phyloP scores from a whole-genome alignment of 2,888 invertebrate genomes.

The Lepidochrysops patricia region DNA sequence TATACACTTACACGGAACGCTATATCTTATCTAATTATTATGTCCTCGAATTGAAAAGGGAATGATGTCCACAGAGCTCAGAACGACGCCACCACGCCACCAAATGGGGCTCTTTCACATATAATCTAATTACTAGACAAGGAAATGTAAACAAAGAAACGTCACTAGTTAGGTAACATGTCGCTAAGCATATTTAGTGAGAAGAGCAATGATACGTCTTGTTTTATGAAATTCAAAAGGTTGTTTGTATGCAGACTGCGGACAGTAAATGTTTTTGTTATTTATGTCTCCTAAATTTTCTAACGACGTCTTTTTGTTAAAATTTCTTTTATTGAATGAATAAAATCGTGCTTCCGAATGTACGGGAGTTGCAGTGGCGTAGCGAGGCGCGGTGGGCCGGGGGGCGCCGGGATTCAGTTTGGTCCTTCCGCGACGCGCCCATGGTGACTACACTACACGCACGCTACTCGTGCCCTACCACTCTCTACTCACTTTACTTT shows the following conservation, averaged over 20 bases:
- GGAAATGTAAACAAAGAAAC: neutral
- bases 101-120: neutral
- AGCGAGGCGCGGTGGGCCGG: conserved; percentile 18
- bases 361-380: conserved; percentile 10
- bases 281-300: too few relatives aligned
- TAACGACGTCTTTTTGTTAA: conserved; percentile 3
- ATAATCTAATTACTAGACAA: neutral
- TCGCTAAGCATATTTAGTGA: neutral
- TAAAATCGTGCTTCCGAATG: neutral
- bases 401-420: conserved; percentile 25
- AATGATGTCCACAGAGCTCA: neutral
- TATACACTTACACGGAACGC: neutral
- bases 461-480: conserved; percentile 53
- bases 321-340: neutral
- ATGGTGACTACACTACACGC: conserved; percentile 40
- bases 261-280: too few relatives aligned
- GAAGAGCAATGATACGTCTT: neutral
- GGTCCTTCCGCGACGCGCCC: conserved; percentile 30
- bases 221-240: too few relatives aligned
- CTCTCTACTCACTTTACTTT: conserved; percentile 52
- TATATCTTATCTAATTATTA: neutral
- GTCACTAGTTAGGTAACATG: neutral
- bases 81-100: neutral
- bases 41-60: neutral
- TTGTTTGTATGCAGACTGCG: too few relatives aligned